Evolutionary conservation across 2,888 invertebrate genomes (phyloP).

Genomic region (Diadromus collaris): DNA sequence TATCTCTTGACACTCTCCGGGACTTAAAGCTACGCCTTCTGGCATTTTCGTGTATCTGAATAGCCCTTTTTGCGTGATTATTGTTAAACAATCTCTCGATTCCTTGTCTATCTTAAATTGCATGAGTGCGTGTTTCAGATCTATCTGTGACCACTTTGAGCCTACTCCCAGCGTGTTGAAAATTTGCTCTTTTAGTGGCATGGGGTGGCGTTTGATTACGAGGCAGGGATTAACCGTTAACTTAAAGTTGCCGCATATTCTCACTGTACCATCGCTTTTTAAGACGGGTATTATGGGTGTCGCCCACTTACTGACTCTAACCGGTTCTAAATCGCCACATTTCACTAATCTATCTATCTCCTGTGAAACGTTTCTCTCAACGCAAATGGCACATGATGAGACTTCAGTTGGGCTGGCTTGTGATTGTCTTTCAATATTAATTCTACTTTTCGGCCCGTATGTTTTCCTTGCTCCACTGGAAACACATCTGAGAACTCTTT

Average conservation of each 20-base stretch:
- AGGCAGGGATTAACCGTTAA: conserved; percentile 57
- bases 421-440: neutral
- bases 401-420: neutral
- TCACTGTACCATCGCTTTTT: conserved; percentile 62
- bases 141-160: neutral
- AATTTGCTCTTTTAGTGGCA: neutral
- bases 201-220: conserved; percentile 47
- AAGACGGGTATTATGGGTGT: conserved; percentile 47
- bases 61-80: neutral
- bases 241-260: conserved; percentile 68
- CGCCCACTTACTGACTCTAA: conserved; percentile 41
- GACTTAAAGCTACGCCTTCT: neutral
- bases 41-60: neutral
- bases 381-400: neutral
- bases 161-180: neutral
- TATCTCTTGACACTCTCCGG: neutral
- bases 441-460: neutral
- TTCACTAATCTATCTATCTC: conserved; percentile 57
- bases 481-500: neutral
- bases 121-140: neutral
- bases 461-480: neutral
- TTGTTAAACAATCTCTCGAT: neutral
- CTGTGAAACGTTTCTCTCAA: conserved; percentile 37
- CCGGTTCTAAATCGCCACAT: conserved; percentile 59
- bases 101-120: neutral